Evolutionary conservation across 37 sponge, comb jelly and placozoan genomes (phyloP).

Genomic region (Ephydatia muelleri): DNA sequence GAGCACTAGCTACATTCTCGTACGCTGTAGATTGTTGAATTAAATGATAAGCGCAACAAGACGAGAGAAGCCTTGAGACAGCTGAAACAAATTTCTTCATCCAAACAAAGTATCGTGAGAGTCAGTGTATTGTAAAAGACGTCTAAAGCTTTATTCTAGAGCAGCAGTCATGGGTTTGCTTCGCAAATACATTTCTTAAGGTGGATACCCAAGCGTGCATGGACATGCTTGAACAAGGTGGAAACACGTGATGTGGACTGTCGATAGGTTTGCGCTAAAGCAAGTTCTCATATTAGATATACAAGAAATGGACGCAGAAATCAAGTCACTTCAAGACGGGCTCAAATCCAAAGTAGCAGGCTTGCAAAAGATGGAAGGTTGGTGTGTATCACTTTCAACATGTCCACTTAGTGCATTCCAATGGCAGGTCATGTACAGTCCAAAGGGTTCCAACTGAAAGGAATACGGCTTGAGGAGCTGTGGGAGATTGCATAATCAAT

Average conservation of each 20-base stretch:
- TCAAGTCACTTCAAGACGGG: constrained; percentile 49
- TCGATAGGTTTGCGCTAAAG: background rate
- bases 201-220: constrained; percentile 44
- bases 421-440: constrained; percentile 48
- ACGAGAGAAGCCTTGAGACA: constrained; percentile 74
- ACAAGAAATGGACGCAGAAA: constrained; percentile 45
- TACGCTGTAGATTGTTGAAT: constrained; percentile 59
- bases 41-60: constrained; percentile 76
- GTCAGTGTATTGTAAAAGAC: background rate
- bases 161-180: constrained; percentile 67
- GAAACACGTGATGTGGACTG: background rate
- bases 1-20: background rate
- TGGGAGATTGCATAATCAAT: constrained; percentile 14
- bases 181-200: constrained; percentile 82
- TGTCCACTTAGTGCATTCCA: background rate
- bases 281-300: constrained; percentile 48
- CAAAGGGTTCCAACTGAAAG: constrained; percentile 77
- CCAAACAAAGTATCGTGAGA: background rate
- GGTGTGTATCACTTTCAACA: background rate
- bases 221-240: constrained; percentile 67
- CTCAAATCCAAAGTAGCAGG: constrained; percentile 73
- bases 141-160: background rate
- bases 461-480: constrained; percentile 55
- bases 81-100: constrained; percentile 23
- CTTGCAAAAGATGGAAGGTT: constrained; percentile 85